phyloP scores from a whole-genome alignment of 1,140 invertebrate genomes.

The Procambarus virginalis region DNA sequence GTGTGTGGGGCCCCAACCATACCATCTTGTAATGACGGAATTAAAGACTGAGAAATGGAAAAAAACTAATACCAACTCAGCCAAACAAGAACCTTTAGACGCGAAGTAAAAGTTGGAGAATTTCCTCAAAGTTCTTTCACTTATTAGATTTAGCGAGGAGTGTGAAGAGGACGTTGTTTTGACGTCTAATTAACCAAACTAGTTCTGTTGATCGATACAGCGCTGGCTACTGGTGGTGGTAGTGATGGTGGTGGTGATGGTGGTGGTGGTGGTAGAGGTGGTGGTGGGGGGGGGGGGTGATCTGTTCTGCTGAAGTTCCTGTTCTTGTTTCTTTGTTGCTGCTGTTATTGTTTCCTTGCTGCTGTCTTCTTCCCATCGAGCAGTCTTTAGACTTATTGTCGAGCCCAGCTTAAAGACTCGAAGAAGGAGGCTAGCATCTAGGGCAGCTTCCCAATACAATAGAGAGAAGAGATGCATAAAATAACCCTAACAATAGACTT shows the following conservation, averaged over 20 bases:
- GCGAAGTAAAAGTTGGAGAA: constrained; percentile 51
- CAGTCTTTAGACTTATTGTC: not conserved
- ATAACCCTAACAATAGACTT: constrained; percentile 34
- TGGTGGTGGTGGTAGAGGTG: no score
- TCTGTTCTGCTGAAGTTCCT: no score
- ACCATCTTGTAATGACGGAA: not conserved
- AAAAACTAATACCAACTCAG: constrained; percentile 18
- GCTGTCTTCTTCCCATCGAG: not conserved
- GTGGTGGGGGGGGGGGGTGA: no score
- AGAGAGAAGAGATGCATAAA: constrained; percentile 10
- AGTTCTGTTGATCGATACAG: constrained; percentile 24
- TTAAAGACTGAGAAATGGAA: not conserved
- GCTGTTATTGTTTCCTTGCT: not conserved
- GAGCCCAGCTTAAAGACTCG: not conserved
- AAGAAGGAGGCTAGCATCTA: not conserved
- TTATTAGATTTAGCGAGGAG: constrained; percentile 62
- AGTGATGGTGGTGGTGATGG: no score
- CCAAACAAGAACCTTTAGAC: constrained; percentile 44
- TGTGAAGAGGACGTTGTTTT: constrained; percentile 52
- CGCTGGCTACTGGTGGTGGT: no score
- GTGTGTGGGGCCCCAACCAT: no score
- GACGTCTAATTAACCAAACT: constrained; percentile 54
- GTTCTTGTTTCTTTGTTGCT: not conserved
- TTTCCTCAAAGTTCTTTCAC: constrained; percentile 43
- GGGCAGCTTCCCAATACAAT: not conserved